These are phyloP conservation scores for Conus betulinus DNA, from an alignment of 1,140 invertebrate species.

Conservation along the genomic window DNA sequence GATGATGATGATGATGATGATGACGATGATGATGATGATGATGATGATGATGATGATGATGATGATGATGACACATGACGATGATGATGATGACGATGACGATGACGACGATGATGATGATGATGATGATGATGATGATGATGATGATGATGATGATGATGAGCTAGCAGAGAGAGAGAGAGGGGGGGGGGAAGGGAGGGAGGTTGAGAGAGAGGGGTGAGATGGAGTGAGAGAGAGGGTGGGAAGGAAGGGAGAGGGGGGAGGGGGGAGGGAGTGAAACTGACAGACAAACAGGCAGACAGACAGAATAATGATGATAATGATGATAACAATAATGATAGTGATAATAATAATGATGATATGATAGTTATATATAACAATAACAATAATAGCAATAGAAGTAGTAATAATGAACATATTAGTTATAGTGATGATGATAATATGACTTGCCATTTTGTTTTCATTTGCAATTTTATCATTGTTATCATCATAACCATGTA, in stretches of 20 bases:
- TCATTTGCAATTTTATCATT: too few relatives aligned
- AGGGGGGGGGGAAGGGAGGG: neutral
- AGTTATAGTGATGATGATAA: too few relatives aligned
- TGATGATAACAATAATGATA: too few relatives aligned
- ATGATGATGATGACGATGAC: neutral
- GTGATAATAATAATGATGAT: too few relatives aligned
- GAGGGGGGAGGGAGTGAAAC: neutral
- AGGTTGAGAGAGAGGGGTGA: neutral
- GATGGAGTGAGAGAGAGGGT: neutral
- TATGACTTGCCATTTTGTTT: too few relatives aligned
- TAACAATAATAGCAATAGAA: too few relatives aligned
- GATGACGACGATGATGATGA: neutral
- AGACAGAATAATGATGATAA: too few relatives aligned
- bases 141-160: neutral
- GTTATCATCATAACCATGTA: too few relatives aligned
- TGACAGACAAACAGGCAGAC: conserved; percentile 21
- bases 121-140: neutral
- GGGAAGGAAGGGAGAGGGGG: neutral
- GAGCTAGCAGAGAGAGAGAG: neutral
- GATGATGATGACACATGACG: too few relatives aligned
- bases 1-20: neutral
- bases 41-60: neutral
- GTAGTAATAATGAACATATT: too few relatives aligned
- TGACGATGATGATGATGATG: neutral
- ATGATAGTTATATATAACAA: too few relatives aligned